Evolutionary conservation across 2,797 vertebrate genomes (phyloP).

Genomic region (Parauchenoglanis ngamensis): DNA sequence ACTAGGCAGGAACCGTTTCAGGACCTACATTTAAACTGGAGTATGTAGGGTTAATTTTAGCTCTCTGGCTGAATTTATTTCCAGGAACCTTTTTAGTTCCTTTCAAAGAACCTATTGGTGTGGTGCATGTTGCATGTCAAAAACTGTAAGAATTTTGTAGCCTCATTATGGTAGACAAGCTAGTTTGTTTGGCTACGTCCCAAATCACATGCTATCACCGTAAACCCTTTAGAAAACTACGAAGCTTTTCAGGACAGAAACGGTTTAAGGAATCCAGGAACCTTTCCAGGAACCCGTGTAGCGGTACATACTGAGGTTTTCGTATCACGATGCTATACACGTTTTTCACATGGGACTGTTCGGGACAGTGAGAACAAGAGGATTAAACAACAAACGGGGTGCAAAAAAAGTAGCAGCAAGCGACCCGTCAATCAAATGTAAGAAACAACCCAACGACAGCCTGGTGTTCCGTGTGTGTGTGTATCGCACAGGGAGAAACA

Average conservation of each 20-base stretch:
- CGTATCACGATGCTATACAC: background rate
- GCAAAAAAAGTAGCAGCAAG: conserved; percentile 74
- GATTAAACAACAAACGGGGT: conserved; percentile 12
- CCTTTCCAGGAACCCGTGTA: background rate
- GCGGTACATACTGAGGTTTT: background rate
- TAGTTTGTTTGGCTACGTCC: background rate
- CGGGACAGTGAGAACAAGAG: background rate
- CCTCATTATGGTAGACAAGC: background rate
- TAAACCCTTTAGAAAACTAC: background rate
- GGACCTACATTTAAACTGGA: background rate
- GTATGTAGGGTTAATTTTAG: background rate
- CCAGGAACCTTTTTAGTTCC: background rate
- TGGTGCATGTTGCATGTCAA: too few relatives aligned
- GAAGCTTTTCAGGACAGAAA: background rate
- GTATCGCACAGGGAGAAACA: conserved; percentile 96
- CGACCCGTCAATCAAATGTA: conserved; percentile 93
- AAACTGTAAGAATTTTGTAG: background rate
- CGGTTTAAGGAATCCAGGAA: background rate
- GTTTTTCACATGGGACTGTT: too few relatives aligned
- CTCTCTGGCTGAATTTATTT: background rate
- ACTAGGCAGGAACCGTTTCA: background rate
- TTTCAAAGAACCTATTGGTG: background rate
- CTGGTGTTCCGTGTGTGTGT: conserved; percentile 81
- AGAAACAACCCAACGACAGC: conserved; percentile 99
- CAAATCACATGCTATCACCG: background rate